A percentile compares a stretch with the other conserved stretches of the same genome.
Conservation (phyloP, 2,113 vertebrate genomes). For the Cyprinus carpio region DNA sequence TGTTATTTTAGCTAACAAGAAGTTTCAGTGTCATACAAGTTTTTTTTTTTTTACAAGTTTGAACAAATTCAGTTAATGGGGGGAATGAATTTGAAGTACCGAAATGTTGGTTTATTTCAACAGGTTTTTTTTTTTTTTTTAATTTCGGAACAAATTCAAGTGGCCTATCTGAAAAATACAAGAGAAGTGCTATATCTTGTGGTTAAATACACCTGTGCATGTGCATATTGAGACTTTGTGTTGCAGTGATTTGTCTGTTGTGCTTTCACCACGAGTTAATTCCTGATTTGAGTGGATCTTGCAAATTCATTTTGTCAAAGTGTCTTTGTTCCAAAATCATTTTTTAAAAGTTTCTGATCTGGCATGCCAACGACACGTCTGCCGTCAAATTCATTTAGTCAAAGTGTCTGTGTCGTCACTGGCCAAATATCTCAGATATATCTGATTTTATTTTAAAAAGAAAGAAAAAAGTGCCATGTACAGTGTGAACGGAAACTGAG, state of each 20-base stretch:
- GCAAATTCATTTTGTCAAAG: too few relatives aligned
- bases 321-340: too few relatives aligned
- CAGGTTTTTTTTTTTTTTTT: not conserved
- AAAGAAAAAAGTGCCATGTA: slow-evolving; percentile 39
- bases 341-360: too few relatives aligned
- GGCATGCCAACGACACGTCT: slow-evolving; percentile 27
- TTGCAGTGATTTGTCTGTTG: slow-evolving; percentile 30
- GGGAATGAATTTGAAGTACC: too few relatives aligned
- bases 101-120: too few relatives aligned
- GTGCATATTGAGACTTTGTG: slow-evolving; percentile 30
- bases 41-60: too few relatives aligned
- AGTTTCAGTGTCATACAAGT: too few relatives aligned
- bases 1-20: slow-evolving; percentile 15
- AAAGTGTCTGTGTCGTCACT: slow-evolving; percentile 49
- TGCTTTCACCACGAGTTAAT: slow-evolving; percentile 21
- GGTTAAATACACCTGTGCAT: slow-evolving; percentile 38
- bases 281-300: too few relatives aligned
- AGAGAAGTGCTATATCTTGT: not conserved
- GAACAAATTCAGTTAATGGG: not conserved
- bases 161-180: slow-evolving; percentile 5
- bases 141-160: not conserved
- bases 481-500: slow-evolving; percentile 6
- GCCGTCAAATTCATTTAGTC: slow-evolving; percentile 33
- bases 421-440: slow-evolving; percentile 40
- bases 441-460: slow-evolving; percentile 52